Conservation (phyloP, 2,113 vertebrate genomes). For the Prionailurus bengalensis region DNA sequence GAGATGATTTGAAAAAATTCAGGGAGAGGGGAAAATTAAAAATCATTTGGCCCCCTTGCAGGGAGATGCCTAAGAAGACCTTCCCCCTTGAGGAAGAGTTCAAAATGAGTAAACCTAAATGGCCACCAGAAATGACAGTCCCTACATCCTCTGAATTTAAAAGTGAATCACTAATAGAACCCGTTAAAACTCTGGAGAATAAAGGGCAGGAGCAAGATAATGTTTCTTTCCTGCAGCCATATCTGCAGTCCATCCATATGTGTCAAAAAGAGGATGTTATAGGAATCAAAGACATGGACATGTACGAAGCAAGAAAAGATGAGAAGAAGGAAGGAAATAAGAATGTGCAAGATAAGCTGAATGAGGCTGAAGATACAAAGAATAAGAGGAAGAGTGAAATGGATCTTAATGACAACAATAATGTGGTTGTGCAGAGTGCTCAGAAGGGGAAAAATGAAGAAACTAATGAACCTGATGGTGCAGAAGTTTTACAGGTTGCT, state of each 20-base stretch:
- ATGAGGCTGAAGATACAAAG: slow-evolving; percentile 74
- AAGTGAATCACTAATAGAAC: slow-evolving; percentile 71
- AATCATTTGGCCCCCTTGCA: slow-evolving; percentile 94
- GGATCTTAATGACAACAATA: slow-evolving; percentile 76
- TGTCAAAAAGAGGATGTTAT: slow-evolving; percentile 80
- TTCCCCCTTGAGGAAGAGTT: slow-evolving; percentile 91
- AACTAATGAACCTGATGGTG: slow-evolving; percentile 50
- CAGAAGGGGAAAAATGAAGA: slow-evolving; percentile 80
- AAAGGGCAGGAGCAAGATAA: slow-evolving; percentile 73
- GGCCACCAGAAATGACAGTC: slow-evolving; percentile 90
- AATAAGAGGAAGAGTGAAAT: slow-evolving; percentile 75
- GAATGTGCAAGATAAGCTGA: slow-evolving; percentile 70
- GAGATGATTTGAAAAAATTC: slow-evolving; percentile 86
- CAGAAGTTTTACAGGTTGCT: slow-evolving; percentile 85
- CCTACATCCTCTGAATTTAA: slow-evolving; percentile 59
- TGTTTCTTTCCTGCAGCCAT: slow-evolving; percentile 69
- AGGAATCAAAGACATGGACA: slow-evolving; percentile 69
- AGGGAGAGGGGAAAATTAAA: slow-evolving; percentile 91
- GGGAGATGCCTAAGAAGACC: slow-evolving; percentile 88
- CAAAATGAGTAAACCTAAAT: slow-evolving; percentile 92
- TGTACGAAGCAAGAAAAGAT: slow-evolving; percentile 72
- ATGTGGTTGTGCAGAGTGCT: slow-evolving; percentile 63
- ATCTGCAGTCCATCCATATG: slow-evolving; percentile 69
- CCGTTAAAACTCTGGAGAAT: slow-evolving; percentile 83
- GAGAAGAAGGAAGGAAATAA: slow-evolving; percentile 74